Conservation (phyloP, 1,140 invertebrate species). For the Bombus pyrosoma region DNA sequence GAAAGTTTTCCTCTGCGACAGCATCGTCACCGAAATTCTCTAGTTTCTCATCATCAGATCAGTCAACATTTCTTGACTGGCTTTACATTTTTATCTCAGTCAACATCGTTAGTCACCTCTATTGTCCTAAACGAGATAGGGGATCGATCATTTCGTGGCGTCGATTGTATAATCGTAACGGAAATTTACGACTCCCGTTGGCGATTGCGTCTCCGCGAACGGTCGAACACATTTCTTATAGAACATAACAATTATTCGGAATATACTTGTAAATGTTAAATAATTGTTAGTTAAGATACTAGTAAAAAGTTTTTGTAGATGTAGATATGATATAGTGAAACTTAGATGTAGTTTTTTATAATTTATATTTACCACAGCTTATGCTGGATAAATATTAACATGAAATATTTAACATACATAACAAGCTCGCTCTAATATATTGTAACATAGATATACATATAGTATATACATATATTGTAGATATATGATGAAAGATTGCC, state of each 20-base stretch:
- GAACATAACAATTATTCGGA: neutral
- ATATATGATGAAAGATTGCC: slow-evolving; percentile 20
- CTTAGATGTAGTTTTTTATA: slow-evolving; percentile 1
- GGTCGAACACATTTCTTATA: neutral
- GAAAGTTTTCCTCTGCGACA: no score
- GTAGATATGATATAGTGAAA: neutral
- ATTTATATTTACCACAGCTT: slow-evolving; percentile 1
- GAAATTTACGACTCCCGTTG: no score
- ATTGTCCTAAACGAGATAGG: no score
- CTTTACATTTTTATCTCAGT: no score
- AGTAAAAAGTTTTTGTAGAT: neutral
- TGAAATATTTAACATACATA: slow-evolving; percentile 24
- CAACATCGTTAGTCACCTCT: no score
- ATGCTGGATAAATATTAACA: slow-evolving; percentile 22
- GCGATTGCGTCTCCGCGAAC: no score
- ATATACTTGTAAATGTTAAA: neutral
- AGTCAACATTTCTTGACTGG: no score
- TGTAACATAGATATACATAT: slow-evolving; percentile 10
- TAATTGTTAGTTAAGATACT: neutral
- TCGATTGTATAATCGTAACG: no score
- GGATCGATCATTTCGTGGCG: no score
- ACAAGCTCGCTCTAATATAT: slow-evolving; percentile 34
- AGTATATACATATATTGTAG: neutral
- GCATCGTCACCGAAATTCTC: no score
- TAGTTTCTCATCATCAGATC: no score